These are phyloP conservation scores for Atrina japonica DNA, from an alignment of 2,888 invertebrate genomes.

Conservation along the genomic window DNA sequence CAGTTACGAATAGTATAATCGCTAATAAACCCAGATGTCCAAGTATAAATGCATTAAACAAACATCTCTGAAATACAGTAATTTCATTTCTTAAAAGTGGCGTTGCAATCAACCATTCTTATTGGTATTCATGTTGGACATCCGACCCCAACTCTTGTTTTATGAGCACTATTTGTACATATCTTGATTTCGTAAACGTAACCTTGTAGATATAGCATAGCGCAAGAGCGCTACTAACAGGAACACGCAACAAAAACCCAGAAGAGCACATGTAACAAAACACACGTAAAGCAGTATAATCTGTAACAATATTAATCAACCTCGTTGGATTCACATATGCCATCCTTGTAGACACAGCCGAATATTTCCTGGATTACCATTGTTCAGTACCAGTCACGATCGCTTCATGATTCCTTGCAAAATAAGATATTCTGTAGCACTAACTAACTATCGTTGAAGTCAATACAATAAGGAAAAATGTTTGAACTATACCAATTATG, in stretches of 20 bases:
- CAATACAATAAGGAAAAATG: conserved; percentile 58
- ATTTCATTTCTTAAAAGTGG: too few relatives aligned
- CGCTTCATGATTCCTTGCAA: conserved; percentile 69
- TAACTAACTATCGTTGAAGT: conserved; percentile 71
- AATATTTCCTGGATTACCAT: conserved; percentile 60
- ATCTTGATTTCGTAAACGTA: too few relatives aligned
- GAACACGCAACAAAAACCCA: conserved; percentile 61
- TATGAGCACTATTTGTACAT: too few relatives aligned
- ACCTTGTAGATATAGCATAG: conserved; percentile 20
- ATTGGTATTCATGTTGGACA: too few relatives aligned
- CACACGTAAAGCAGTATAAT: conserved; percentile 66
- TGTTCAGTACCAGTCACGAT: conserved; percentile 68
- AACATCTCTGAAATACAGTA: too few relatives aligned
- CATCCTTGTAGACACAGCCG: conserved; percentile 62
- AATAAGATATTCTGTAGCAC: conserved; percentile 69
- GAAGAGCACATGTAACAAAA: conserved; percentile 61
- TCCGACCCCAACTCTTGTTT: too few relatives aligned
- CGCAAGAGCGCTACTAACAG: conserved; percentile 62
- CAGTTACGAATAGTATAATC: too few relatives aligned
- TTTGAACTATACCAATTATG: too few relatives aligned
- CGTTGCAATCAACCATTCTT: too few relatives aligned
- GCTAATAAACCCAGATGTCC: too few relatives aligned
- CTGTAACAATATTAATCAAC: conserved; percentile 68
- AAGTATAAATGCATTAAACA: too few relatives aligned
- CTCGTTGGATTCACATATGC: conserved; percentile 52